Percentiles rank a stretch among this genome's conserved stretches.
These are phyloP conservation scores for Plutella xylostella DNA, from an alignment of 2,888 invertebrate species.

Conservation along the genomic window DNA sequence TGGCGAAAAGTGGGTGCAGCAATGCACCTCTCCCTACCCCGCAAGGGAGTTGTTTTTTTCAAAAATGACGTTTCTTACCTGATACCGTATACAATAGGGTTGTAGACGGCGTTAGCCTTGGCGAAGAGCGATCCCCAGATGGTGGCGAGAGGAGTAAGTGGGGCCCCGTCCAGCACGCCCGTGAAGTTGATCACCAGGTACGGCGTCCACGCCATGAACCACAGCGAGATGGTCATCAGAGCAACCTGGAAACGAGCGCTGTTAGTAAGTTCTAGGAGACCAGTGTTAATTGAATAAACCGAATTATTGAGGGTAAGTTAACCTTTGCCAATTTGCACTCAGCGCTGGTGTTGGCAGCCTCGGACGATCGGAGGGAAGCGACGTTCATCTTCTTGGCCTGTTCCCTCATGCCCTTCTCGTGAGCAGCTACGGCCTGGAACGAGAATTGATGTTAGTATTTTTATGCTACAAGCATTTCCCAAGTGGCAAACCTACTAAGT, in stretches of 20 bases:
- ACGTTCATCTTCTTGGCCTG: constrained; percentile 96
- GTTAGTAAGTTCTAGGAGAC: too few species aligned
- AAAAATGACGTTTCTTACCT: too few species aligned
- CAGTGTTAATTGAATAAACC: too few species aligned
- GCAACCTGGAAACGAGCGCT: constrained; percentile 83
- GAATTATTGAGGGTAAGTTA: too few species aligned
- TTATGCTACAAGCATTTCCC: background rate
- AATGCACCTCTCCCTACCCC: too few species aligned
- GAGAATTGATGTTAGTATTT: background rate
- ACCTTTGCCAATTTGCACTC: constrained; percentile 90
- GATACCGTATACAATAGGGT: constrained; percentile 92
- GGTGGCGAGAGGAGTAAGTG: constrained; percentile 82
- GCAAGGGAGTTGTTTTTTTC: too few species aligned
- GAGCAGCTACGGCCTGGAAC: constrained; percentile 80
- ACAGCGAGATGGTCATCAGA: constrained; percentile 88
- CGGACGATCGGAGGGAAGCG: constrained; percentile 84
- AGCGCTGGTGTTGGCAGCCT: constrained; percentile 82
- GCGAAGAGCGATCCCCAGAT: constrained; percentile 94
- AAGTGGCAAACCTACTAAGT: background rate
- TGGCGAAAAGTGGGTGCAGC: too few species aligned
- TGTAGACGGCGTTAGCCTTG: constrained; percentile 91
- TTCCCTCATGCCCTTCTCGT: constrained; percentile 88
- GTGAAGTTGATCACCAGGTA: constrained; percentile 86
- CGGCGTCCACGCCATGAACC: constrained; percentile 95
- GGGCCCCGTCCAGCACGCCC: constrained; percentile 80